A percentile compares a stretch with the other conserved stretches of the same genome.
These are phyloP conservation scores for Lemur catta DNA, from an alignment of 2,797 vertebrate genomes.

Conservation along the genomic window DNA sequence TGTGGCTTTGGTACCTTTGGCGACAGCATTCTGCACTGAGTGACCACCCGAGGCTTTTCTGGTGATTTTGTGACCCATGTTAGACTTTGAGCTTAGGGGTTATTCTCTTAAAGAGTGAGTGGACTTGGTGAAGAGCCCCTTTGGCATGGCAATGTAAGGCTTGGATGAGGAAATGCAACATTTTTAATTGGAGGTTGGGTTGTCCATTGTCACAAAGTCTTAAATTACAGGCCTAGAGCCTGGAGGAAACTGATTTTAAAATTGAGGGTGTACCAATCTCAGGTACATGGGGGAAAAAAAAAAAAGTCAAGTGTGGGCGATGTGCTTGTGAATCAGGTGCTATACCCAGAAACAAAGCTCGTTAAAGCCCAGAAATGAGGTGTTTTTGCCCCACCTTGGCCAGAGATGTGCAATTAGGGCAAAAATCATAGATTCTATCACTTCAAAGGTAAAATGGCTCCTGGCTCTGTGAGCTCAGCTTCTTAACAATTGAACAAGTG, in stretches of 20 bases:
- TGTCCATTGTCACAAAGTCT: background rate
- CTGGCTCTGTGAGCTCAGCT: background rate
- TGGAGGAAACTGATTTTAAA: slow-evolving; percentile 20
- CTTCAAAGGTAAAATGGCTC: background rate
- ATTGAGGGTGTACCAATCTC: background rate
- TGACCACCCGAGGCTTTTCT: background rate
- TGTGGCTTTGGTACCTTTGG: background rate
- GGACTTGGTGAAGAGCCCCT: background rate
- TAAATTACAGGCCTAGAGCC: background rate
- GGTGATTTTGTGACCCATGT: background rate
- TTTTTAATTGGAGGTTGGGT: background rate
- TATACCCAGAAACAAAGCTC: background rate
- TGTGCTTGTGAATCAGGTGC: background rate
- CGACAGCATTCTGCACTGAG: background rate
- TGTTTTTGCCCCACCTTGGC: background rate
- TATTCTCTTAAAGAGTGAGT: slow-evolving; percentile 25
- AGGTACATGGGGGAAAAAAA: no score
- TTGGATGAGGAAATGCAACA: background rate
- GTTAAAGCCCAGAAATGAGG: slow-evolving; percentile 11
- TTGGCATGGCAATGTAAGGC: background rate
- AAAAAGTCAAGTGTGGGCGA: background rate
- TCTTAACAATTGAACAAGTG: background rate
- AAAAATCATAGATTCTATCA: background rate
- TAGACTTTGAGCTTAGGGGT: background rate
- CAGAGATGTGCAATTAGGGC: background rate